Percentiles rank a stretch among this genome's conserved stretches.
phyloP scores from a whole-genome alignment of 2,797 vertebrate genomes.

The Acestrorhynchus altus region DNA sequence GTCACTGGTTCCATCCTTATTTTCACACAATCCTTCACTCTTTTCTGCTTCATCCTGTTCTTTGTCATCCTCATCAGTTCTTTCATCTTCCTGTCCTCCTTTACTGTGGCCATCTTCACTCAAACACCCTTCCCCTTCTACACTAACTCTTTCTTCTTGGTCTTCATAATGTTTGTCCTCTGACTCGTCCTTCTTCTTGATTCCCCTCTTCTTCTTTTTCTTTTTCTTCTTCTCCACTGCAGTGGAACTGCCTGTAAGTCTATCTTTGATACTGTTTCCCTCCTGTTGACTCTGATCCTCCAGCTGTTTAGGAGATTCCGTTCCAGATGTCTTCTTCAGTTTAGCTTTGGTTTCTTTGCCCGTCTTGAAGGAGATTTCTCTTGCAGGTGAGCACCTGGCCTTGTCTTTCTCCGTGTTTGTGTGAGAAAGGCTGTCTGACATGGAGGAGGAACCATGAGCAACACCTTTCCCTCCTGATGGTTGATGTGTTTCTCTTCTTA shows the following conservation, averaged over 20 bases:
- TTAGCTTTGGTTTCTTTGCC: conserved; percentile 24
- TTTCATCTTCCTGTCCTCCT: conserved; percentile 14
- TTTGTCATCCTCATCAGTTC: conserved; percentile 18
- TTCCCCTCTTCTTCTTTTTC: neutral
- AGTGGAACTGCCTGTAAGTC: neutral
- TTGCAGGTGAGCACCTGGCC: conserved; percentile 32
- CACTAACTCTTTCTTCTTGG: neutral
- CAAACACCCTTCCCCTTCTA: conserved; percentile 40
- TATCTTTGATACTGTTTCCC: neutral
- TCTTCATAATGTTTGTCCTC: conserved; percentile 31
- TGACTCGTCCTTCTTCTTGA: neutral
- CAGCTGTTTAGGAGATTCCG: conserved; percentile 7
- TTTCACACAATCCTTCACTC: conserved; percentile 20
- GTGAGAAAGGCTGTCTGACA: conserved; percentile 25
- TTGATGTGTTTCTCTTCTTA: conserved; percentile 49
- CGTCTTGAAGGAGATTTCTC: conserved; percentile 16
- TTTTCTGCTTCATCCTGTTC: conserved; percentile 35
- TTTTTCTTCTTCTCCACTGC: neutral
- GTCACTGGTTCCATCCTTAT: conserved; percentile 10
- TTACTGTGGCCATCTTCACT: conserved; percentile 46
- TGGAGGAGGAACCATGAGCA: conserved; percentile 56
- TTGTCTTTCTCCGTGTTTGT: conserved; percentile 23
- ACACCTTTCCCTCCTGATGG: conserved; percentile 44
- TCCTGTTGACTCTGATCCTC: neutral
- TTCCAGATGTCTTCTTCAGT: neutral